Evolutionary conservation across 2,797 vertebrate genomes (phyloP).

Genomic region (Alfaro cultratus): DNA sequence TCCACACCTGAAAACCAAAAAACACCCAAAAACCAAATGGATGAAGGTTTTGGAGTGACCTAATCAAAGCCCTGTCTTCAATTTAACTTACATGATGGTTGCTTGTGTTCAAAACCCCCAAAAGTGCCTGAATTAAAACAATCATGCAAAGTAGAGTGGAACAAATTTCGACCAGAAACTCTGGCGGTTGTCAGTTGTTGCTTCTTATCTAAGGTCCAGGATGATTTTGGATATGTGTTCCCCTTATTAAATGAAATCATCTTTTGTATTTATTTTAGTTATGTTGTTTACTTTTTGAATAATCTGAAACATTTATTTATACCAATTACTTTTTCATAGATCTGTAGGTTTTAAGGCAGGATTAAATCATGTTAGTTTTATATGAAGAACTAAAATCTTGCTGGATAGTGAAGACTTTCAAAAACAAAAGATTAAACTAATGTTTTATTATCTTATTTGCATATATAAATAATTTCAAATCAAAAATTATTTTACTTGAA

Average conservation of each 20-base stretch:
- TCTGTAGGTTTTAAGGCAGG: too few species aligned
- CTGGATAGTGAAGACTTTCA: too few species aligned
- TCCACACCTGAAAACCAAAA: not conserved
- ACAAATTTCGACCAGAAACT: not conserved
- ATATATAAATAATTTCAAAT: not conserved
- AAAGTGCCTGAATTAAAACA: not conserved
- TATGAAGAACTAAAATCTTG: not conserved
- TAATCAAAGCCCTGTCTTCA: not conserved
- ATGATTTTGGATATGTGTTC: not conserved
- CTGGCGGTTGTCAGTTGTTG: not conserved
- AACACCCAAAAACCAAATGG: not conserved
- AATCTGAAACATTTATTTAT: not conserved
- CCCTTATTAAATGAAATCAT: not conserved
- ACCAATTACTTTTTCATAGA: not conserved
- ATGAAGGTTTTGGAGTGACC: not conserved
- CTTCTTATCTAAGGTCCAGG: not conserved
- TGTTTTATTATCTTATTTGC: not conserved
- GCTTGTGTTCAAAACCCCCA: not conserved
- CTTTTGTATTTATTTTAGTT: not conserved
- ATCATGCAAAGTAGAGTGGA: not conserved
- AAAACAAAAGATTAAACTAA: not conserved
- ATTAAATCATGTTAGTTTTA: not conserved
- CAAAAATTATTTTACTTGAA: not conserved
- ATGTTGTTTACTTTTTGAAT: not conserved
- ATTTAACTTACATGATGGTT: not conserved